Conservation (phyloP, 2,113 vertebrate species). For the Apus apus region DNA sequence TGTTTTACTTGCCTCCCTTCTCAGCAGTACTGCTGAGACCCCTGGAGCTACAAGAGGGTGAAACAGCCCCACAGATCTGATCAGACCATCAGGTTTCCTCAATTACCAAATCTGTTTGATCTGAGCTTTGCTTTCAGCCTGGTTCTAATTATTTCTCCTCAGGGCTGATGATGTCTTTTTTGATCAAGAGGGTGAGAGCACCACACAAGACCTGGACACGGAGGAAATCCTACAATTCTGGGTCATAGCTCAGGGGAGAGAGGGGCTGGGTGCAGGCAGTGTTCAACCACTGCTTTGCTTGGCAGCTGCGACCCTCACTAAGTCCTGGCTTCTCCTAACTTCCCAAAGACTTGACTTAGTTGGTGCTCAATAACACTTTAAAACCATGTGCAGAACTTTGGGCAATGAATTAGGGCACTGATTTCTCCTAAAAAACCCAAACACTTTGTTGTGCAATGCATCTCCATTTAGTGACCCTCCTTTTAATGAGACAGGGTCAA, state of each 20-base stretch:
- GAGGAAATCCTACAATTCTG: background rate
- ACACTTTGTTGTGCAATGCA: background rate
- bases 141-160: background rate
- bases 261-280: background rate
- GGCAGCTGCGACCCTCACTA: background rate
- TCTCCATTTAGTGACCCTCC: background rate
- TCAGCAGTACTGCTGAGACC: background rate
- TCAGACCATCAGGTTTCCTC: background rate
- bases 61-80: background rate
- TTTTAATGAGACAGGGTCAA: background rate
- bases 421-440: background rate
- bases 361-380: background rate
- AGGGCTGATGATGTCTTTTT: background rate
- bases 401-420: background rate
- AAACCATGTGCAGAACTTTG: background rate
- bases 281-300: rapidly evolving
- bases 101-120: background rate
- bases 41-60: background rate
- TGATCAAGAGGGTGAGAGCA: background rate
- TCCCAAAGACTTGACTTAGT: background rate
- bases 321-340: background rate
- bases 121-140: background rate
- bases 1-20: background rate
- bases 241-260: background rate
- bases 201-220: rapidly evolving